Percentiles rank a stretch among this genome's conserved stretches.
phyloP scores from a whole-genome alignment of 2,888 invertebrate genomes.

The Chrysolina americana region DNA sequence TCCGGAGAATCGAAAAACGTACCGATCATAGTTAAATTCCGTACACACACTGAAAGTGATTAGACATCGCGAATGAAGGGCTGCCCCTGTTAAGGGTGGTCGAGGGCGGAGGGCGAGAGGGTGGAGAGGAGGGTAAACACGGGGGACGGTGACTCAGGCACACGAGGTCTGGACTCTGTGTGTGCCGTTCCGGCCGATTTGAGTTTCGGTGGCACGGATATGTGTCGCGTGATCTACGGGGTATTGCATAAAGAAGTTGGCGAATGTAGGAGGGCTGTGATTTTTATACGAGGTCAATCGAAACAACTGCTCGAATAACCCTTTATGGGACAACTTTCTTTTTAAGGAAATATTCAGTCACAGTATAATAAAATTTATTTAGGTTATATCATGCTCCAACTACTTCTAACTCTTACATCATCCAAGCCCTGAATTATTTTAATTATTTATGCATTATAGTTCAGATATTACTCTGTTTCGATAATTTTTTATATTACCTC shows the following conservation, averaged over 20 bases:
- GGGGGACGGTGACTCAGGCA: slow-evolving; percentile 62
- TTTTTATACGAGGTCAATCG: slow-evolving; percentile 5
- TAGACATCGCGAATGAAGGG: slow-evolving; percentile 67
- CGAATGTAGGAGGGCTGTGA: neutral
- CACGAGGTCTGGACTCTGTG: slow-evolving; percentile 14
- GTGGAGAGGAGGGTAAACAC: slow-evolving; percentile 57
- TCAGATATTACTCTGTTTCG: too few species aligned
- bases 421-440: too few species aligned
- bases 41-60: slow-evolving; percentile 65
- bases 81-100: slow-evolving; percentile 57
- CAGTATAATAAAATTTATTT: too few species aligned
- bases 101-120: slow-evolving; percentile 47
- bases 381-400: too few species aligned
- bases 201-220: slow-evolving; percentile 38
- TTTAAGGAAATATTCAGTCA: too few species aligned
- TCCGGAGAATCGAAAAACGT: slow-evolving; percentile 40
- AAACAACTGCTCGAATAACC: neutral
- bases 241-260: slow-evolving; percentile 18
- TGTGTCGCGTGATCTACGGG: slow-evolving; percentile 40
- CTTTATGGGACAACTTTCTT: too few species aligned
- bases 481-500: too few species aligned
- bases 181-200: slow-evolving; percentile 33
- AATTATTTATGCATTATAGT: too few species aligned
- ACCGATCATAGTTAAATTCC: slow-evolving; percentile 60
- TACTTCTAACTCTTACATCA: too few species aligned